Base-by-base conservation (phyloP, 2,113 vertebrate genomes). In the Coturnix japonica region DNA sequence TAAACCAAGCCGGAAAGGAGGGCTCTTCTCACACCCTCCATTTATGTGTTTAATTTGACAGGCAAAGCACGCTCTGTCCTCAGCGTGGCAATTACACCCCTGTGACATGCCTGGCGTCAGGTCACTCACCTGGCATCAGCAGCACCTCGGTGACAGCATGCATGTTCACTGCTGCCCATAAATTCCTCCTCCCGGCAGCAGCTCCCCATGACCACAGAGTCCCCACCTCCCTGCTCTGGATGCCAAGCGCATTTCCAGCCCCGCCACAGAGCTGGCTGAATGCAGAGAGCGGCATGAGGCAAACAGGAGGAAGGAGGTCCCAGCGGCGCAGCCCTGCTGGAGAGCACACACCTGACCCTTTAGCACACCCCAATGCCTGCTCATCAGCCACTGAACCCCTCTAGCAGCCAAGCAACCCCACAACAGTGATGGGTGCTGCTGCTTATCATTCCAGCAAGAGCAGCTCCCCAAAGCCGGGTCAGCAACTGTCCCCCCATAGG, bases 141-240 rank as follows among this genome's bases (percentile, higher is more conserved):
- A 20, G 46, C 33, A 70, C 28, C 33, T 39, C 35, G 4, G 21
- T 39, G 46, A 31, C 46, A 31, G 33, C 26, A 11, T 13, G 35
- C 8, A 22, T 13, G 16, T 28, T 64, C 35, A 31, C 8, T 26
- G 46, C 47, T 64, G 47, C 60, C 37, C 15, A 13, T 15, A n/a
- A 39, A 33, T 31, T 26, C 28, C 47, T 41, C 28, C 16, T 22
- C 30, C 41, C 3, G 31, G 13, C 41, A 13, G 6, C 12, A 1
- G 41, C 19, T 31, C 5, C 66, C 44, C 44, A 7, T 37, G 35
- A 56, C 20, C 3, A 2, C 53, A 13, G 33, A 28, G 41, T 2
- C 2, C 53, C 51, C 51, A 44, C 12, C 25, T 67, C 13, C 31
- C 9, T 43, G 17, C 4, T 0, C 0, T 17, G 6, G 17, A 65